Evolutionary conservation across 23 tunicate genomes (phyloP).

Genomic region (Halocynthia aurantium): DNA sequence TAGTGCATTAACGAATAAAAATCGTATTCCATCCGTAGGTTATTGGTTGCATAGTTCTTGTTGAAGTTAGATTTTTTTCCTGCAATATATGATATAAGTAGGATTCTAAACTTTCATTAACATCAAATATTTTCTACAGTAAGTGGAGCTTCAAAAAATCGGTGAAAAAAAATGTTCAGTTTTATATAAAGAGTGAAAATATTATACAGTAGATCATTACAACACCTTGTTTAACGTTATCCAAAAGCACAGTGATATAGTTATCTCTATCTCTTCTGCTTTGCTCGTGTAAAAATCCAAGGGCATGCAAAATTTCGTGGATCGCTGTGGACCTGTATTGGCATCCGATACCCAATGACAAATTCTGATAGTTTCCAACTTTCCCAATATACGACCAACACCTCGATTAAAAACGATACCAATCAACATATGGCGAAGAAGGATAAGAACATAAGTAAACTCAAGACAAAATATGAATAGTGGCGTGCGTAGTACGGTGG

Average conservation of each 20-base stretch:
- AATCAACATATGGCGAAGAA: no score
- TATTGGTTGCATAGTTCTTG: neutral
- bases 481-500: no score
- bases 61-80: neutral
- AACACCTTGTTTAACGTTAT: slow-evolving; percentile 10
- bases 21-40: neutral
- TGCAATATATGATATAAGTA: neutral
- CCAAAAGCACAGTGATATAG: slow-evolving; percentile 15
- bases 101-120: no score
- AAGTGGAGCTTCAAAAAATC: no score
- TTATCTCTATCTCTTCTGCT: slow-evolving; percentile 29
- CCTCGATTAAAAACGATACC: neutral
- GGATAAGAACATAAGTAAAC: no score
- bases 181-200: no score
- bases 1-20: slow-evolving; percentile 1
- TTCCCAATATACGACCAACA: slow-evolving; percentile 18
- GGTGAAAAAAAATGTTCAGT: no score
- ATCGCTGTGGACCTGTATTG: slow-evolving; percentile 15
- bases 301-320: slow-evolving; percentile 44
- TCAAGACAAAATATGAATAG: no score
- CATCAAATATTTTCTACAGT: no score
- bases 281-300: slow-evolving; percentile 43
- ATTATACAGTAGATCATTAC: no score
- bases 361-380: slow-evolving; percentile 25
- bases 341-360: slow-evolving; percentile 39